Percentiles rank a stretch among this genome's conserved stretches.
Evolutionary conservation across 2,113 vertebrate species (phyloP).

Genomic region (Gorsachius goisagi): DNA sequence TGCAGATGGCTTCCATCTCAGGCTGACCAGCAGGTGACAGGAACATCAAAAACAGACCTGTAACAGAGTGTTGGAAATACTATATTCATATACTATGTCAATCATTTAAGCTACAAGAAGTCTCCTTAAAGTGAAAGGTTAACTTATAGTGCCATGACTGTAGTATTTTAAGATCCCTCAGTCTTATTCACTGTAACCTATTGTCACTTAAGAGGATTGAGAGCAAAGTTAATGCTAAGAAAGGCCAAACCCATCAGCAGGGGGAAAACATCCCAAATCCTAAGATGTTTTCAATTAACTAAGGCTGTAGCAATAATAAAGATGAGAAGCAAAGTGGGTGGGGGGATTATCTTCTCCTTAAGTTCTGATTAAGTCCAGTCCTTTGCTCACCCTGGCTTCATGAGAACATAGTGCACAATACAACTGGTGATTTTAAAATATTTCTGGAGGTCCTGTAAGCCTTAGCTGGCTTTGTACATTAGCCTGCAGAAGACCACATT

Average conservation of each 20-base stretch:
- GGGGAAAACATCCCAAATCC: not conserved
- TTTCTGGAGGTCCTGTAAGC: not conserved
- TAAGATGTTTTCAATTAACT: not conserved
- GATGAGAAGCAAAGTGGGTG: too few relatives aligned
- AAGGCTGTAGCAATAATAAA: not conserved
- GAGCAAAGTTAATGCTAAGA: not conserved
- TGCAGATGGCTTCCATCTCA: not conserved
- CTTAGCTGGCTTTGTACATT: not conserved
- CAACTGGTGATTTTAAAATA: not conserved
- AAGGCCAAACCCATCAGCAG: not conserved
- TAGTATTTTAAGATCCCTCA: not conserved
- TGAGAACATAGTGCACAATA: not conserved
- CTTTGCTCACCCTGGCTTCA: not conserved
- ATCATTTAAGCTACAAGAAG: not conserved
- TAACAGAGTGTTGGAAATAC: not conserved
- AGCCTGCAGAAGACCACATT: not conserved
- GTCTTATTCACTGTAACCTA: not conserved
- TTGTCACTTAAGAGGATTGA: not conserved
- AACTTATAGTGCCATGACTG: not conserved
- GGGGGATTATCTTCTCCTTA: not conserved
- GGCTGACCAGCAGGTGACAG: not conserved
- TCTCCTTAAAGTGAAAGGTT: not conserved
- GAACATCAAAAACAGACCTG: not conserved
- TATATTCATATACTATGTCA: not conserved
- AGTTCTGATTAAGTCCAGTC: not conserved